Percentiles rank a stretch among this genome's conserved stretches.
Evolutionary conservation across 2,888 invertebrate species (phyloP).

Genomic region (Melanophora roralis): DNA sequence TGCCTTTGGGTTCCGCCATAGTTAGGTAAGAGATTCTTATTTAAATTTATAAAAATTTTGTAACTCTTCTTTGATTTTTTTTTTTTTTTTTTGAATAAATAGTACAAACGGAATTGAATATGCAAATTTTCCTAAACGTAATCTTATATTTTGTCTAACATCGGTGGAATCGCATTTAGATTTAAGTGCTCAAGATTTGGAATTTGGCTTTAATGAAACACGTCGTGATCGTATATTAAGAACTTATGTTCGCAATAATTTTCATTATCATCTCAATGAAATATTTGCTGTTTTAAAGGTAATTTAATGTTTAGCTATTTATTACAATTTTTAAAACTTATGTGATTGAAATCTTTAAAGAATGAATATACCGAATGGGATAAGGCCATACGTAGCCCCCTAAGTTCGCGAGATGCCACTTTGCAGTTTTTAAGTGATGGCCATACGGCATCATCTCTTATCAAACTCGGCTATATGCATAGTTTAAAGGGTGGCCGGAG

Average conservation of each 20-base stretch:
- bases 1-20: constrained; percentile 77
- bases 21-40: constrained; percentile 76
- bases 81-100: constrained; percentile 1
- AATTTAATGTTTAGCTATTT: constrained; percentile 29
- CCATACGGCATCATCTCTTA: constrained; percentile 90
- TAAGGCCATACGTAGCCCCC: constrained; percentile 89
- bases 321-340: too few relatives aligned
- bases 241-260: constrained; percentile 95
- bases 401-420: constrained; percentile 90
- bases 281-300: constrained; percentile 91
- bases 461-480: constrained; percentile 88
- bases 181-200: constrained; percentile 89
- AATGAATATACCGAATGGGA: constrained; percentile 99
- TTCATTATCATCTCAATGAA: constrained; percentile 96
- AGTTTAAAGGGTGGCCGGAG: constrained; percentile 87
- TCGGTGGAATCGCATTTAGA: constrained; percentile 89
- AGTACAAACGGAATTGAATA: constrained; percentile 86
- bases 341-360: constrained; percentile 69
- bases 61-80: background rate
- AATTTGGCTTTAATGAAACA: constrained; percentile 94
- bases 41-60: background rate
- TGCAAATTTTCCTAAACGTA: constrained; percentile 88
- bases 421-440: constrained; percentile 94
- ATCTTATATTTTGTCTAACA: constrained; percentile 90
- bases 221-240: constrained; percentile 90